These are phyloP conservation scores for Furcifer pardalis DNA, from an alignment of 2,797 vertebrate genomes.

Conservation along the genomic window DNA sequence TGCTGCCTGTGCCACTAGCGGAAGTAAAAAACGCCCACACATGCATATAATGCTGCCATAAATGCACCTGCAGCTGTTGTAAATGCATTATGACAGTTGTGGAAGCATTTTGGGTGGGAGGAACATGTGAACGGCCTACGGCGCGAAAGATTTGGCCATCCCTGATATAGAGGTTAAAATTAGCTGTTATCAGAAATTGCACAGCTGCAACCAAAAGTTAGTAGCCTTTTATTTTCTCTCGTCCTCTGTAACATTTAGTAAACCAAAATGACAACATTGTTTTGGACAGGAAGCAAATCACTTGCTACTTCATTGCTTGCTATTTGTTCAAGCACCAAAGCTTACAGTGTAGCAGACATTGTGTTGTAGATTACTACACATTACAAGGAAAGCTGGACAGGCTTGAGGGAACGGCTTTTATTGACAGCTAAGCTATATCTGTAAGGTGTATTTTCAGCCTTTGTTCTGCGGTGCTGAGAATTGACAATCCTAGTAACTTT, in stretches of 20 bases:
- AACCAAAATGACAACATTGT: background rate
- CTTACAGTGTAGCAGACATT: background rate
- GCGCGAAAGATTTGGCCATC: too few relatives aligned
- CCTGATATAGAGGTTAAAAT: background rate
- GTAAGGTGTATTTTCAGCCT: background rate
- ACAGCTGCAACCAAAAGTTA: background rate
- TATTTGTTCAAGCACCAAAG: background rate
- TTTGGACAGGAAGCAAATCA: background rate
- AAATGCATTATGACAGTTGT: too few relatives aligned
- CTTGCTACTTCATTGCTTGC: background rate
- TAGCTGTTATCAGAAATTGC: background rate
- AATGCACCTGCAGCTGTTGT: too few relatives aligned
- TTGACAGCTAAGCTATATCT: background rate
- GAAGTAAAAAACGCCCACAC: too few relatives aligned
- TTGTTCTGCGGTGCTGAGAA: background rate
- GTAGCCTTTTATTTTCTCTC: background rate
- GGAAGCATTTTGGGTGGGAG: too few relatives aligned
- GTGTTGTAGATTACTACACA: background rate
- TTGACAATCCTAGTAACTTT: background rate
- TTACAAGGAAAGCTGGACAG: background rate
- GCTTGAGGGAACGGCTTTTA: background rate
- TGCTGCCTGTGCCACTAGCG: too few relatives aligned
- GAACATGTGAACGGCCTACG: too few relatives aligned
- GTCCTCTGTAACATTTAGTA: background rate
- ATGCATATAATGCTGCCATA: too few relatives aligned